These are phyloP conservation scores for Sorex fumeus DNA, from an alignment of 2,113 vertebrate genomes.

Conservation along the genomic window DNA sequence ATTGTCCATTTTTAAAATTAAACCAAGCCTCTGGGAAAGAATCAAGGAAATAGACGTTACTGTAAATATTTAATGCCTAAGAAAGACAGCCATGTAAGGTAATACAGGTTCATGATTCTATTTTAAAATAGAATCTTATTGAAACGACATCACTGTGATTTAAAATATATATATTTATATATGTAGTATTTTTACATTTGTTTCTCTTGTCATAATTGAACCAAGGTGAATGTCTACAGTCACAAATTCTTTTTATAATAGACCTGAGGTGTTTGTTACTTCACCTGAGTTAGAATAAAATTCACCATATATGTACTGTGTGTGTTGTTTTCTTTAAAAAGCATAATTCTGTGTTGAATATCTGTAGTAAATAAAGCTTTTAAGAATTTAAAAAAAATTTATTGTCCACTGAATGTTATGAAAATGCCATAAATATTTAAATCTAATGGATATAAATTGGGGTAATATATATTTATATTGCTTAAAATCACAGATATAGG, in stretches of 20 bases:
- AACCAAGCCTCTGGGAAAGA: no score
- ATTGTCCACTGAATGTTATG: conserved; percentile 46
- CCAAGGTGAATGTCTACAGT: neutral
- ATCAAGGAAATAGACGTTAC: no score
- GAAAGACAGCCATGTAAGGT: conserved; percentile 49
- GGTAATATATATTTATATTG: conserved; percentile 25
- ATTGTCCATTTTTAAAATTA: no score
- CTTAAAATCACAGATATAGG: neutral
- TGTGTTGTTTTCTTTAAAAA: conserved; percentile 27
- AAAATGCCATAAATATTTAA: conserved; percentile 59
- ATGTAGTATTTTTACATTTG: conserved; percentile 28
- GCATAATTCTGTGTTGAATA: neutral
- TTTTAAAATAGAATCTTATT: no score
- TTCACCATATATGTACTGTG: neutral
- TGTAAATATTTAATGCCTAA: conserved; percentile 68
- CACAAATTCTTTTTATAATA: conserved; percentile 29
- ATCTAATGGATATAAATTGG: conserved; percentile 28
- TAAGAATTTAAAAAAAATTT: no score
- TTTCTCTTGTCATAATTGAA: conserved; percentile 55
- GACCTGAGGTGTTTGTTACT: neutral
- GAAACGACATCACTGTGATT: neutral
- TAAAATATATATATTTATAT: neutral
- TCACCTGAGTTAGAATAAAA: conserved; percentile 40
- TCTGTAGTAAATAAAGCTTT: neutral
- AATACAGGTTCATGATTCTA: conserved; percentile 18